A percentile compares a stretch with the other conserved stretches of the same genome.
phyloP scores from a whole-genome alignment of 2,888 invertebrate genomes.

The Coremacera marginata region DNA sequence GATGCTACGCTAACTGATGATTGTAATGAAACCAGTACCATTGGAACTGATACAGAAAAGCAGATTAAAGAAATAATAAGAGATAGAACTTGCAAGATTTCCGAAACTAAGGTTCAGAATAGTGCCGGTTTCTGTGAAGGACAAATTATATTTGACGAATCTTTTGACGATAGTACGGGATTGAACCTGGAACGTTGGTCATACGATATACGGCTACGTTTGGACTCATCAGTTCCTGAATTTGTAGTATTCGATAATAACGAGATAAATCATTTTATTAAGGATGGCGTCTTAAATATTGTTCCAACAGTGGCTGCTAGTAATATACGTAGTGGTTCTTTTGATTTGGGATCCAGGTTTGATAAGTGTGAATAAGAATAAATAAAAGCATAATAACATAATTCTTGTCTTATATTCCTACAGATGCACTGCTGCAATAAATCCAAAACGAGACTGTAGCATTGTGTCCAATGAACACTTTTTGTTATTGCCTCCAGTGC shows the following conservation, averaged over 20 bases:
- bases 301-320: slow-evolving; percentile 56
- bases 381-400: neutral
- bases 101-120: neutral
- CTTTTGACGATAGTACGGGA: slow-evolving; percentile 69
- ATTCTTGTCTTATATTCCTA: slow-evolving; percentile 43
- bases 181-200: slow-evolving; percentile 72
- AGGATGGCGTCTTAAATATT: slow-evolving; percentile 58
- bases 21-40: neutral
- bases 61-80: neutral
- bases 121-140: slow-evolving; percentile 54
- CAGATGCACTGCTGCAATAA: slow-evolving; percentile 55
- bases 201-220: slow-evolving; percentile 73
- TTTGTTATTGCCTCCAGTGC: slow-evolving; percentile 74
- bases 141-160: slow-evolving; percentile 74
- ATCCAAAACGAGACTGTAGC: slow-evolving; percentile 24
- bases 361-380: slow-evolving; percentile 29
- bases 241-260: slow-evolving; percentile 68
- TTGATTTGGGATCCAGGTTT: slow-evolving; percentile 57
- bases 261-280: slow-evolving; percentile 56
- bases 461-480: slow-evolving; percentile 25
- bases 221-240: slow-evolving; percentile 68
- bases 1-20: neutral
- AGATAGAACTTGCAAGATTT: neutral
- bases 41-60: neutral
- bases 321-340: slow-evolving; percentile 47